phyloP scores from a whole-genome alignment of 2,113 vertebrate species.

The Thunnus maccoyii region DNA sequence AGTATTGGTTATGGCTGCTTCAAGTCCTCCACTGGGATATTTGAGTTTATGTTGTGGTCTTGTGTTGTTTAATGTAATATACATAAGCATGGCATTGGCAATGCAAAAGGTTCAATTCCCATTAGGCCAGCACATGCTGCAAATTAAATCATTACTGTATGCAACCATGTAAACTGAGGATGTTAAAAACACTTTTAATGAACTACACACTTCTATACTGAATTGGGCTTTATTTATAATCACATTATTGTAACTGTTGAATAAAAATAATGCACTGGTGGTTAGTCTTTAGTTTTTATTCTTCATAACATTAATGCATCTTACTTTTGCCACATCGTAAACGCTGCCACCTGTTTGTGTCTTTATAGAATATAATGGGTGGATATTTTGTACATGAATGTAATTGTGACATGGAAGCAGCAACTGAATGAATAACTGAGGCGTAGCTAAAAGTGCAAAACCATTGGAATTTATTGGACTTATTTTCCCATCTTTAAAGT shows the following conservation, averaged over 20 bases:
- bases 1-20: constrained; percentile 31
- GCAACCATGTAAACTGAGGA: not conserved
- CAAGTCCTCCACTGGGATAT: constrained; percentile 45
- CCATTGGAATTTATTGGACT: no score
- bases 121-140: constrained; percentile 10
- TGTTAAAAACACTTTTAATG: not conserved
- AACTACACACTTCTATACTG: not conserved
- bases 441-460: not conserved
- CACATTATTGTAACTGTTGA: not conserved
- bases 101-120: constrained; percentile 19
- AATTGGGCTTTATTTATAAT: constrained; percentile 5
- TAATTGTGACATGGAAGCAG: not conserved
- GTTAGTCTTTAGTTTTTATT: not conserved
- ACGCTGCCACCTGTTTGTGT: not conserved
- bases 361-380: not conserved
- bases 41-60: constrained; percentile 39
- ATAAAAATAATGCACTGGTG: not conserved
- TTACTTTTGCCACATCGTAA: not conserved
- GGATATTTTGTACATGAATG: not conserved
- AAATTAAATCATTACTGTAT: constrained; percentile 13
- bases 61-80: constrained; percentile 27
- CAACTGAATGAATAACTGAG: not conserved
- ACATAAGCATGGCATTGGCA: constrained; percentile 10
- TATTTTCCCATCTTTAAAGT: not conserved
- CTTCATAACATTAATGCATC: not conserved